Percentiles rank a stretch among this genome's conserved stretches.
phyloP scores from a whole-genome alignment of 2,888 invertebrate species.

The Steinernema carpocapsae region DNA sequence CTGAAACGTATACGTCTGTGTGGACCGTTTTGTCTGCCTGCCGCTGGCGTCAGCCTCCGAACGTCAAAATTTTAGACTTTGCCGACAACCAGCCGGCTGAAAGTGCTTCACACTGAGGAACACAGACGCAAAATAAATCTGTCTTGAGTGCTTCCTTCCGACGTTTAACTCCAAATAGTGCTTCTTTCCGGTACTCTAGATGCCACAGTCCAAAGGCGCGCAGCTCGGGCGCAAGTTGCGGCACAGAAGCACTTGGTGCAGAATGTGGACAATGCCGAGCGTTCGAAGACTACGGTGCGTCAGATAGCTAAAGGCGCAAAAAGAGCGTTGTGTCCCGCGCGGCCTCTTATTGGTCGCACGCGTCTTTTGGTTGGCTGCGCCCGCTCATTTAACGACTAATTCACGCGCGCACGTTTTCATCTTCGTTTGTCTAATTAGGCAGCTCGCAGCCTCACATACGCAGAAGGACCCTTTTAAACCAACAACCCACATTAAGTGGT shows the following conservation, averaged over 20 bases:
- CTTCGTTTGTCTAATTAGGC: slow-evolving; percentile 35
- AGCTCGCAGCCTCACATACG: slow-evolving; percentile 26
- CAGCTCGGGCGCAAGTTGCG: no score
- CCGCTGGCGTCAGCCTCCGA: neutral
- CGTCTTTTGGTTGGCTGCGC: slow-evolving; percentile 30
- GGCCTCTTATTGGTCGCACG: slow-evolving; percentile 31
- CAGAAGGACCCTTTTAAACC: slow-evolving; percentile 34
- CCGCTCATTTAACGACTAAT: slow-evolving; percentile 29
- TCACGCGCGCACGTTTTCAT: slow-evolving; percentile 32
- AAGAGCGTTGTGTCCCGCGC: slow-evolving; percentile 28
- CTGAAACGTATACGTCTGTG: neutral
- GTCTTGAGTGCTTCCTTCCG: slow-evolving; percentile 31
- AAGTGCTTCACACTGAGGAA: neutral
- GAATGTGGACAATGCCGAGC: neutral
- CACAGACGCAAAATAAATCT: slow-evolving; percentile 16
- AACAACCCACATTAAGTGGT: slow-evolving; percentile 35
- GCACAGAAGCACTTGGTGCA: no score
- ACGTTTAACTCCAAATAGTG: neutral
- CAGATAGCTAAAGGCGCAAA: slow-evolving; percentile 21
- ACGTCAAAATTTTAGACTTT: neutral
- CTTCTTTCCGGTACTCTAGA: no score
- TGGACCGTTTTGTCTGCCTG: neutral
- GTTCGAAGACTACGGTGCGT: slow-evolving; percentile 5
- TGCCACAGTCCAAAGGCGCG: no score
- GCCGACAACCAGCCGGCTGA: neutral